These are phyloP conservation scores for Tuta absoluta DNA, from an alignment of 2,888 invertebrate genomes.

Conservation along the genomic window DNA sequence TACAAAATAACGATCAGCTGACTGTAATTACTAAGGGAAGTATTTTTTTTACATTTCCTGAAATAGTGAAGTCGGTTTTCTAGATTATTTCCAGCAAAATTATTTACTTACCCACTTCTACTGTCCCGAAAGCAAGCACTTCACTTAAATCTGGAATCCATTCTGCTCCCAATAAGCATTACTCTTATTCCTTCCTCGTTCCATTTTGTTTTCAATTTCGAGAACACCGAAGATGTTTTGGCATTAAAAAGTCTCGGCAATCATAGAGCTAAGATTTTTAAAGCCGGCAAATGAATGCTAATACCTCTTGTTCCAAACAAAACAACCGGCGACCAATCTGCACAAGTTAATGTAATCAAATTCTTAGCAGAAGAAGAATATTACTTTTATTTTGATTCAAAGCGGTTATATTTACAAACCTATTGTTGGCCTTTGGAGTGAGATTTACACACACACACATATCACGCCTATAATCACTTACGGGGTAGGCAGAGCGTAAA, in stretches of 20 bases:
- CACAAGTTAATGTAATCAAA: conserved; percentile 32
- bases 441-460: too few species aligned
- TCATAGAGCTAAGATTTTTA: not conserved
- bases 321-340: conserved; percentile 23
- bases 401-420: not conserved
- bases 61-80: too few species aligned
- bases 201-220: conserved; percentile 29
- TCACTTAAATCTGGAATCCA: conserved; percentile 11
- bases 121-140: not conserved
- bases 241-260: not conserved
- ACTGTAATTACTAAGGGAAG: too few species aligned
- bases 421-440: too few species aligned
- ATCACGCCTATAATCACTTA: too few species aligned
- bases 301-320: conserved; percentile 30
- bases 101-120: not conserved
- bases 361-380: not conserved
- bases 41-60: too few species aligned
- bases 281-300: conserved; percentile 31
- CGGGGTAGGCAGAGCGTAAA: too few species aligned
- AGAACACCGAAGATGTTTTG: conserved; percentile 22
- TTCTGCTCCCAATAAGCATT: conserved; percentile 25
- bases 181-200: conserved; percentile 26
- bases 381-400: not conserved
- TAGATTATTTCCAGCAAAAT: too few species aligned
- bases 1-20: too few species aligned